phyloP scores from a whole-genome alignment of 1,140 invertebrate genomes.

The Samia ricini region DNA sequence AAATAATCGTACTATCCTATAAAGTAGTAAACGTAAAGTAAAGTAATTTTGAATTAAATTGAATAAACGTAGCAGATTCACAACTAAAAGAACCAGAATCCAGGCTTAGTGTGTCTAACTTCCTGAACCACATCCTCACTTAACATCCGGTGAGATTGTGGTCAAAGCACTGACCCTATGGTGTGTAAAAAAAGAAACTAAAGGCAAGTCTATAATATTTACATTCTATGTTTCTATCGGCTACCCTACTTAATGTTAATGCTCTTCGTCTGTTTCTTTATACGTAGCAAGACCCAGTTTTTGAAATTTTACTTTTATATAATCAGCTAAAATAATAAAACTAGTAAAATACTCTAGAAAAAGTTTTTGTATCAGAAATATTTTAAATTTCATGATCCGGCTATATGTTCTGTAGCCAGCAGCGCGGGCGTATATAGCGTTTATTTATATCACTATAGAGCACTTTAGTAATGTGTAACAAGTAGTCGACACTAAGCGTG shows the following conservation, averaged over 20 bases:
- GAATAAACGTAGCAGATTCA: neutral
- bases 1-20: neutral
- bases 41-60: neutral
- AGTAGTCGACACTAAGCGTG: slow-evolving; percentile 23
- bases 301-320: neutral
- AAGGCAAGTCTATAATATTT: too few relatives aligned
- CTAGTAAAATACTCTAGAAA: neutral
- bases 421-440: slow-evolving; percentile 19
- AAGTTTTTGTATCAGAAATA: neutral
- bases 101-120: too few relatives aligned
- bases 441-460: slow-evolving; percentile 40
- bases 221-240: neutral
- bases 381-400: slow-evolving; percentile 29
- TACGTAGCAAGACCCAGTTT: neutral
- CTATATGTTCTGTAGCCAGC: slow-evolving; percentile 20
- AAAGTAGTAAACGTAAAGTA: neutral
- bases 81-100: too few relatives aligned
- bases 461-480: slow-evolving; percentile 12
- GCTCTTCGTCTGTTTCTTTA: neutral
- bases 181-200: too few relatives aligned
- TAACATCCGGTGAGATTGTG: too few relatives aligned
- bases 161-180: too few relatives aligned
- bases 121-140: too few relatives aligned
- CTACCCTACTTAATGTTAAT: neutral
- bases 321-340: neutral